Evolutionary conservation across 2,888 invertebrate genomes (phyloP), one percentile per base, ranked within the genome.

Genomic region (Drosophila quinaria): DNA sequence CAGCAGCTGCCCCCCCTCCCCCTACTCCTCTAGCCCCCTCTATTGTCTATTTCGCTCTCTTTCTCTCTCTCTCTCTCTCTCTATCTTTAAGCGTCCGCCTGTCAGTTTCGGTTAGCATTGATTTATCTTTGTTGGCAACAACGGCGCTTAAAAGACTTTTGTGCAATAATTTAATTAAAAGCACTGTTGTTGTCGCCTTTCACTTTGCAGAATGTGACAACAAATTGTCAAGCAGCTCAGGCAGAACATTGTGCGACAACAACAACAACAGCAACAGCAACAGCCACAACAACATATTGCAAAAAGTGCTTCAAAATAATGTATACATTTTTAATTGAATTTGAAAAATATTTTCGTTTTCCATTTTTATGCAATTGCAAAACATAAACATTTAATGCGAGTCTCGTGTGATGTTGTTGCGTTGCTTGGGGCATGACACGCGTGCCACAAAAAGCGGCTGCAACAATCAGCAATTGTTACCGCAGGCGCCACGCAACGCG

Each of bases 111-210:
- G 29, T 55, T 47, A 68, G 61, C 70, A 87, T 89, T 84, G 89
- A 89, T 87, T 89, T 84, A 84, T 89, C 76, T 78, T 58, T 69
- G 42, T 37, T 68, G 58, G 46, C 47, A 64, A 37, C 51, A 55
- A 59, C 59, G 15, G 49, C 49, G 49, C 59, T 29, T 29, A 19
- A 62, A 55, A 47, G 51, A 47, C 50, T 58, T 72, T 70, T 70
- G 67, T 84, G 81, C 75, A 87, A 81, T 81, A 78, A 75, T 84
- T 87, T 73, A 78, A 87, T 87, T 87, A 71, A 87, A 37, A 22
- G 9, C 31, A 22, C 35, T 60, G 64, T 33, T 52, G 49, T 22
- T 49, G 59, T 6, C 37, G 64, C 87, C 89, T 82, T 88, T 82
- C 82, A 80, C 82, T 88, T 76, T 65, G 49, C 70, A 66, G 61